These are phyloP conservation scores for Eupeodes luniger DNA, from an alignment of 2,888 invertebrate species.

Conservation along the genomic window DNA sequence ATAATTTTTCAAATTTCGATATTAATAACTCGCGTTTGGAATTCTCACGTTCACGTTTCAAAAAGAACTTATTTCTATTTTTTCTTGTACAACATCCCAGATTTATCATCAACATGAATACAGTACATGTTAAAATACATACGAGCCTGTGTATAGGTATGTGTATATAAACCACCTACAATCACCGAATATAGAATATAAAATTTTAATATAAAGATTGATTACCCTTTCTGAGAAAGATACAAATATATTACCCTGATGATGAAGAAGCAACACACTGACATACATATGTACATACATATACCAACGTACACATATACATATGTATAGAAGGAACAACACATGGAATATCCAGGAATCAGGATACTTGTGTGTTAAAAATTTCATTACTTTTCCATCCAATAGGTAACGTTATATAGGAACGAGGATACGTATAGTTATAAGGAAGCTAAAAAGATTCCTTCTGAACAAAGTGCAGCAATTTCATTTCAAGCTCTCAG, in stretches of 20 bases:
- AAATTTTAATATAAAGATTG: conserved; percentile 74
- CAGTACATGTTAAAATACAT: background rate
- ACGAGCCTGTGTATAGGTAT: background rate
- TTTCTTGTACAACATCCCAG: background rate
- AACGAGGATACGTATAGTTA: too few species aligned
- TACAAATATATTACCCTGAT: conserved; percentile 27
- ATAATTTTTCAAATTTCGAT: background rate
- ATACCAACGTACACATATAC: background rate
- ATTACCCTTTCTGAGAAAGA: conserved; percentile 49
- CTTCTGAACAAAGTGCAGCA: conserved; percentile 18
- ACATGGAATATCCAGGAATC: background rate
- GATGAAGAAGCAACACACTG: background rate
- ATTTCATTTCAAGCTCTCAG: background rate
- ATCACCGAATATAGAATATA: conserved; percentile 33
- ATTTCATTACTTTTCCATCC: conserved; percentile 61
- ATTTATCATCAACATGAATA: background rate
- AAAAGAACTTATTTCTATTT: conserved; percentile 4
- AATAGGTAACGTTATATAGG: background rate
- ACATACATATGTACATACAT: background rate
- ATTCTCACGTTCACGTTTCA: background rate
- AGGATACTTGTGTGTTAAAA: conserved; percentile 37
- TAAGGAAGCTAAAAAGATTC: conserved; percentile 16
- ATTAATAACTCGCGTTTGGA: background rate
- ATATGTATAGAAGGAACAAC: background rate
- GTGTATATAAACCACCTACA: background rate